Evolutionary conservation across 2,888 invertebrate genomes (phyloP), one percentile per base, ranked within the genome.

Genomic region (Ceraclea dissimilis): DNA sequence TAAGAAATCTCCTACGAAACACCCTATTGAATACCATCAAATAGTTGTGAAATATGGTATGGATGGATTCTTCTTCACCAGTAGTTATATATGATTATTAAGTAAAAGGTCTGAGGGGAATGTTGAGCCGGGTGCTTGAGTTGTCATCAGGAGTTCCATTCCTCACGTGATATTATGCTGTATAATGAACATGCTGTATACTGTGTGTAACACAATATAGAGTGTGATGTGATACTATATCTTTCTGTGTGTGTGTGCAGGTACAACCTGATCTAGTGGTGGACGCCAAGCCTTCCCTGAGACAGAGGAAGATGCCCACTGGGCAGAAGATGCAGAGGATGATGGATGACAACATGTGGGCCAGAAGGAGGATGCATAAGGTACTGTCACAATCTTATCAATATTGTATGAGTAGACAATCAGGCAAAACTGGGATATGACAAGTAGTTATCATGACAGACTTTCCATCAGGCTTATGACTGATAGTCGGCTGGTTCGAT

Each of bases 271-370:
- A 93, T 72, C 79, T 99, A 64, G 89, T 94, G 52, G 97, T 97
- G 47, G 96, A 97, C 70, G 90, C 95, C 65, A 97, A 97, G 73
- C 94, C 94, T 13, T 93, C 93, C 47, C 82, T 93, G 64, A 85
- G 93, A 62, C 88, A 88, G 67, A 83, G 92, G 49, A 93, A 90
- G 68, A 79, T 91, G 65, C 86, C 90, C 48, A 91, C 77, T 64
- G 91, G 77, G 64, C 93, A 93, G 63, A 90, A 93, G 69, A 82
- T 91, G 64, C 86, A 93, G 65, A 80, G 93, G 67, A 81, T 85
- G 75, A 75, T 84, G 62, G 83, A 83, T 67, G 83, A 84, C 68
- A 77, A 81, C 66, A 84, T 83, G 82, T 82, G 81, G 59, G 75
- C 85, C 1, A 79, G 84, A 52, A 79, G 84, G 53, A 83, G 86